phyloP scores from a whole-genome alignment of 2,888 invertebrate genomes.

The Aelia acuminata region DNA sequence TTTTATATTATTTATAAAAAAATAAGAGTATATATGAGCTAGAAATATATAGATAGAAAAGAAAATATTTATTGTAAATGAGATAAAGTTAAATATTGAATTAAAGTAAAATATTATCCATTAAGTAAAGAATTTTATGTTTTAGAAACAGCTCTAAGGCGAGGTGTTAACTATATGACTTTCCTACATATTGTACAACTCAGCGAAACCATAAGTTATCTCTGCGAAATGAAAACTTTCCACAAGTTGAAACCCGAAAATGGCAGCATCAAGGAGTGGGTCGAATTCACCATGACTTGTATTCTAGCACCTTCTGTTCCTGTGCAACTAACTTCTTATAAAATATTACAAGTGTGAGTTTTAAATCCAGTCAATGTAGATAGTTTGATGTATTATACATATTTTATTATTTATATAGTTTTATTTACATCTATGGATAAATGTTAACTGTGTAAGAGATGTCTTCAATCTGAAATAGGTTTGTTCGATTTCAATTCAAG shows the following conservation, averaged over 20 bases:
- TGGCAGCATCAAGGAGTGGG: conserved; percentile 50
- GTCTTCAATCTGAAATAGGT: neutral
- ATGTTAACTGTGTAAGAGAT: neutral
- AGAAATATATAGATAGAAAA: too few species aligned
- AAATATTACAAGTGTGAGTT: conserved; percentile 65
- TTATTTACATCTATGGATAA: neutral
- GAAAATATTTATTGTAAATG: too few species aligned
- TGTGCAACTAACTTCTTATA: conserved; percentile 67
- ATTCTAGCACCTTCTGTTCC: conserved; percentile 66
- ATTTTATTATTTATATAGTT: neutral
- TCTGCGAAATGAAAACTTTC: conserved; percentile 52
- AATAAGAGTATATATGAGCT: too few species aligned
- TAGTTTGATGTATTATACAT: too few species aligned
- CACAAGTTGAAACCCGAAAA: conserved; percentile 11
- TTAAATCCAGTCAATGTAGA: neutral
- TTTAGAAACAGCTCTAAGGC: neutral
- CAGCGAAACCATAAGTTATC: conserved; percentile 56
- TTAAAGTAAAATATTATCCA: too few species aligned
- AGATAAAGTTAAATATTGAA: too few species aligned
- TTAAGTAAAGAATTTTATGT: too few species aligned
- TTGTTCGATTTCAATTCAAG: neutral
- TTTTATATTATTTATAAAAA: too few species aligned
- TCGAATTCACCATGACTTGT: conserved; percentile 26
- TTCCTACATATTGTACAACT: conserved; percentile 56
- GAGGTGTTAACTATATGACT: conserved; percentile 15